phyloP scores from a whole-genome alignment of 2,113 vertebrate genomes.

The Vulpes lagopus region DNA sequence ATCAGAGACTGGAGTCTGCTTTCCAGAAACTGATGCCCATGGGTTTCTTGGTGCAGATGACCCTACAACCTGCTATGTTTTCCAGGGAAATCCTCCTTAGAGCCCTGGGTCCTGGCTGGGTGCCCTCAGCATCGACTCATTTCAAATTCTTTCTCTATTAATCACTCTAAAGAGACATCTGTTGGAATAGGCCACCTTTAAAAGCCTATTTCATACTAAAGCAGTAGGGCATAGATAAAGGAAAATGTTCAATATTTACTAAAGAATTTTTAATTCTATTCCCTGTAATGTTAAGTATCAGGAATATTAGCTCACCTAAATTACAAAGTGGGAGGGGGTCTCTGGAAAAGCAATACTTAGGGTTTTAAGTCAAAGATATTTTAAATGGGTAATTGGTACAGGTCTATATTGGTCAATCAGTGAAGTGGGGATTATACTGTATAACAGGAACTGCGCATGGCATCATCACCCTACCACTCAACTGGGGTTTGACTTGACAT shows the following conservation, averaged over 20 bases:
- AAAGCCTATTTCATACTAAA: neutral
- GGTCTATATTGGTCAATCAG: accelerated
- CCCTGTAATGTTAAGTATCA: neutral
- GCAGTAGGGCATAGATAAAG: neutral
- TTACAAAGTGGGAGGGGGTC: neutral
- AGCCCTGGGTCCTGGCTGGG: neutral
- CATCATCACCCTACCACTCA: neutral
- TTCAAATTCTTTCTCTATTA: neutral
- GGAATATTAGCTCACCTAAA: neutral
- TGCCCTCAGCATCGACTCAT: neutral
- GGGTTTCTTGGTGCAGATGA: neutral
- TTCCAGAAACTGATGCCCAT: neutral
- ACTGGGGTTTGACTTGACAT: neutral
- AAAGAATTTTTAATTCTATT: neutral
- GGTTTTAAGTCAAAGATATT: neutral
- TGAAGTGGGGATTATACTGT: accelerated
- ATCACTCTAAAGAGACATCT: neutral
- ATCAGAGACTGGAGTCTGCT: neutral
- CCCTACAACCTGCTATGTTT: accelerated
- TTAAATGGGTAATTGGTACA: neutral
- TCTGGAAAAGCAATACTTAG: neutral
- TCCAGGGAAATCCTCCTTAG: neutral
- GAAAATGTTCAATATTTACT: neutral
- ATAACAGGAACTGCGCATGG: neutral
- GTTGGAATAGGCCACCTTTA: neutral